Conservation (phyloP, 2,797 vertebrate species). For the Macropodus opercularis region DNA sequence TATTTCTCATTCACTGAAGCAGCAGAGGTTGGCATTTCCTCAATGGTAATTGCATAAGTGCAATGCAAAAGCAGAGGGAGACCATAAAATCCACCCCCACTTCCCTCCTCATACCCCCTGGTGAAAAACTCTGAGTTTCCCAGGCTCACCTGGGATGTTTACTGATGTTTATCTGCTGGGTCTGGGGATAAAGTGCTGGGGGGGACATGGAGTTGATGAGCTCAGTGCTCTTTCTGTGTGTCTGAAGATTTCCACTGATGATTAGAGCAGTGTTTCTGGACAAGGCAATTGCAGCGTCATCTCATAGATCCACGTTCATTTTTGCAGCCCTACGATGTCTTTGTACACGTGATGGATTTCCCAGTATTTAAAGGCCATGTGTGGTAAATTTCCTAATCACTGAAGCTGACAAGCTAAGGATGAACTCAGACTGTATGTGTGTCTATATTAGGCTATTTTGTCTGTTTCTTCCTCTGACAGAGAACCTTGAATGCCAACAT, state of each 20-base stretch:
- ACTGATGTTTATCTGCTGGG: conserved; percentile 69
- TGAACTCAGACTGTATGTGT: conserved; percentile 12
- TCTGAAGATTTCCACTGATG: conserved; percentile 41
- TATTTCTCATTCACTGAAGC: conserved; percentile 43
- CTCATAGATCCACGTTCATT: conserved; percentile 39
- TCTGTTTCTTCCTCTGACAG: background rate
- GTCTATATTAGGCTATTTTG: too few relatives aligned
- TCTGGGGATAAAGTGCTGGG: conserved; percentile 58
- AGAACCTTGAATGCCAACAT: too few relatives aligned
- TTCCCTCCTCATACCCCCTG: conserved; percentile 44
- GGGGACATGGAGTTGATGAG: conserved; percentile 30
- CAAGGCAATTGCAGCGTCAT: conserved; percentile 43
- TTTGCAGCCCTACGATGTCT: conserved; percentile 23
- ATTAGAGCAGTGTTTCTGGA: conserved; percentile 44
- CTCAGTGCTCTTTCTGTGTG: conserved; percentile 41
- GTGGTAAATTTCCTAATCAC: conserved; percentile 1
- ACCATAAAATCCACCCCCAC: conserved; percentile 58
- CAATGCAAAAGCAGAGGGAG: conserved; percentile 48
- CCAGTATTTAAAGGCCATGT: conserved; percentile 31
- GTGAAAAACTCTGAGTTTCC: conserved; percentile 58
- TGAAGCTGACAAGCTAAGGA: conserved; percentile 10
- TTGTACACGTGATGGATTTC: background rate
- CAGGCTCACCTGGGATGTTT: conserved; percentile 71
- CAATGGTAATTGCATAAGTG: conserved; percentile 56
- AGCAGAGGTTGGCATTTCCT: conserved; percentile 51